Base-by-base conservation (phyloP, 2,888 invertebrate genomes). In the Girardia tigrina region DNA sequence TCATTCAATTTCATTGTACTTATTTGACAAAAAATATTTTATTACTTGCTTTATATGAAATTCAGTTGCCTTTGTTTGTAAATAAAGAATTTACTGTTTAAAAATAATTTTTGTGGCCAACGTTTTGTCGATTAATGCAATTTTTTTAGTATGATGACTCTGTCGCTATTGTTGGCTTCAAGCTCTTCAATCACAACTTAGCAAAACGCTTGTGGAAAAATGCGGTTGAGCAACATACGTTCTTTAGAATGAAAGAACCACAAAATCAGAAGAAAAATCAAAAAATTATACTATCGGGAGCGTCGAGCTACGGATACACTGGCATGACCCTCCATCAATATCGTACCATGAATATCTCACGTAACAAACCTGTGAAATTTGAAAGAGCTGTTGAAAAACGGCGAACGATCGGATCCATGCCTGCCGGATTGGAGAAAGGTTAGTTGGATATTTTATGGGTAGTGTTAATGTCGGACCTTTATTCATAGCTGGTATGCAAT, bases 181-280 rank as follows among this genome's bases (percentile, higher is more conserved):
- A 94, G 86, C 86, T 95, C 80, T 90, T 90, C 79, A 94, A 92
- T 86, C 93, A 95, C 83, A 88, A 91, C 83, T 90, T 94, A 79
- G 95, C 98, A 77, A 98, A 98, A 87, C 90, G 94, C 81, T 86
- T 97, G 72, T 98, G 97, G 97, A 95, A 97, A 86, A 92, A 92
- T 0, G 95, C 95, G 84, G 97, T 97, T 0, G 98, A 99, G 83
- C 95, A 98, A 86, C 98, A 99, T 82, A 95, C 97, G 26, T 98
- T 98, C 89, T 98, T 98, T 88, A 90, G 92, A 90, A 77, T 77
- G 29, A 77, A 77, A 27, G 77, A 77, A 42, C 36, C 56, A 12
- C 56, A 56, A 56, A 56, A 56, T 56, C 56, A 56, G 23, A 56
- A 56, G 23, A n/a, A n/a, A 4, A n/a, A 4, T n/a, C 56, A 56